Evolutionary conservation across 2,797 vertebrate species (phyloP), one percentile per base, ranked within the genome.

Genomic region (Labroides dimidiatus): DNA sequence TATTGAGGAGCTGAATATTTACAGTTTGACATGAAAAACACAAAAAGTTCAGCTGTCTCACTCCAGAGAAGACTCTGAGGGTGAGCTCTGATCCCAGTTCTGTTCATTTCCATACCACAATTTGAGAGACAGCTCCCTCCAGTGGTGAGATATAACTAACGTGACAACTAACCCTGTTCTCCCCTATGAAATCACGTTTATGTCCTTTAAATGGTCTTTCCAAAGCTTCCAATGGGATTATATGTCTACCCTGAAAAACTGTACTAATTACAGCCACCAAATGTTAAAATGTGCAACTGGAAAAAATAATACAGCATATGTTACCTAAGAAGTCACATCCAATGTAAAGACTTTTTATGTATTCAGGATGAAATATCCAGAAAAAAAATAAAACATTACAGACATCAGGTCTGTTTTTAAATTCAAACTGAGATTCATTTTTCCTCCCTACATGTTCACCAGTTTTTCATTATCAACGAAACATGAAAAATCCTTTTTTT

Each of bases 181-280:
- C n/a, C n/a, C n/a, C n/a, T n/a, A n/a, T n/a, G n/a, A n/a, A n/a
- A n/a, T n/a, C n/a, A n/a, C n/a, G n/a, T n/a, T n/a, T n/a, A n/a
- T n/a, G n/a, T 17, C 47, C n/a, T 16, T 14, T 21, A 43, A 64
- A 55, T 48, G 10, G 14, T 64, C 36, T 27, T 13, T 54, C 30
- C n/a, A 37, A 59, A 61, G 20, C 37, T 48, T 59, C 19, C 20
- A 4, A 36, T 48, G 16, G n/a, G 10, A 52, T 51, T 43, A 47
- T 36, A 45, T 54, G 20, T 45, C 53, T 33, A 37, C 30, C 13
- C 42, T 60, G 6, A 27, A 52, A 33, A 27, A 11, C 10, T 14
- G 59, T 39, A 6, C 17, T 68, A 23, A 58, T 61, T 36, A 42
- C 53, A 50, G 74, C 68, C 64, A 56, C 68, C 56, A 50, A 23